Evolutionary conservation across 2,888 invertebrate genomes (phyloP).

Genomic region (Leucoma salicis): DNA sequence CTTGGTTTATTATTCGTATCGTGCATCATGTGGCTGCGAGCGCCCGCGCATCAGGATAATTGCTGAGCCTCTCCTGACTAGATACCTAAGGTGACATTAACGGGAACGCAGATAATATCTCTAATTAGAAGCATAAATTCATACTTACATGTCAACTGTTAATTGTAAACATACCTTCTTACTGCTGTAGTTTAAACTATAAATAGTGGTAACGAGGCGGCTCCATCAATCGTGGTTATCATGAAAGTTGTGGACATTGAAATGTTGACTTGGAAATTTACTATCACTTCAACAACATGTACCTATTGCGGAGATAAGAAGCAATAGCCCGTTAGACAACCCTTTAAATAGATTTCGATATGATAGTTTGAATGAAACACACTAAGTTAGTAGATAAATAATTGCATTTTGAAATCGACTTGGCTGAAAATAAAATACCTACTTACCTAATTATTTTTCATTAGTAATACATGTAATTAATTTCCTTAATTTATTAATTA

Average conservation of each 20-base stretch:
- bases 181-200: slow-evolving; percentile 11
- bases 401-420: too few species aligned
- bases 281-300: slow-evolving; percentile 35
- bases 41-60: slow-evolving; percentile 64
- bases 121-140: slow-evolving; percentile 58
- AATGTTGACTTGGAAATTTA: slow-evolving; percentile 41
- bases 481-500: too few species aligned
- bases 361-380: background rate
- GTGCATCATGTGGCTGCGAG: slow-evolving; percentile 72
- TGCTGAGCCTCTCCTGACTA: slow-evolving; percentile 41
- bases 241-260: slow-evolving; percentile 34
- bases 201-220: slow-evolving; percentile 41
- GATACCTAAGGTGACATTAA: slow-evolving; percentile 58
- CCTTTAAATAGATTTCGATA: background rate
- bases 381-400: too few species aligned
- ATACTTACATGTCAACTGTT: slow-evolving; percentile 48
- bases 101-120: slow-evolving; percentile 64
- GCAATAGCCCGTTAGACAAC: slow-evolving; percentile 30
- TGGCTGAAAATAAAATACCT: too few species aligned
- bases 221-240: slow-evolving; percentile 42
- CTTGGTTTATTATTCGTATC: slow-evolving; percentile 81
- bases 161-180: background rate
- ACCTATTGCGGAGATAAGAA: slow-evolving; percentile 38
- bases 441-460: too few species aligned
- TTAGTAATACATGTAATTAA: too few species aligned